These are phyloP conservation scores for Steinernema carpocapsae DNA, from an alignment of 2,888 invertebrate genomes.

Conservation along the genomic window DNA sequence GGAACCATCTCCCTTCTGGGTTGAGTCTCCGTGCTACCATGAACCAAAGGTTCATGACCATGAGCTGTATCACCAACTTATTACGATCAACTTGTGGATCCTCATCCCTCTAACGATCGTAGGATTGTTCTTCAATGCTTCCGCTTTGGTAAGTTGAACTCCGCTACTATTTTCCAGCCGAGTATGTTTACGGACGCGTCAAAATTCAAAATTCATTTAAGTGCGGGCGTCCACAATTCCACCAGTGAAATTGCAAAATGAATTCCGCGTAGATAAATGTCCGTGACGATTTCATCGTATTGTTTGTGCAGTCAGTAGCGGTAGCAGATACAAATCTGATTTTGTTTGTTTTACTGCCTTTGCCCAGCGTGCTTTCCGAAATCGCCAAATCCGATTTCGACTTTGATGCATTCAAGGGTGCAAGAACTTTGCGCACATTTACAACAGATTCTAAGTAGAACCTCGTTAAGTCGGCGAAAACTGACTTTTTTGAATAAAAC, in stretches of 20 bases:
- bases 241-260: too few species aligned
- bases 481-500: too few species aligned
- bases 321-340: slow-evolving; percentile 14
- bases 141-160: slow-evolving; percentile 61
- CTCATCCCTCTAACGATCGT: slow-evolving; percentile 62
- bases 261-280: background rate
- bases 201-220: too few species aligned
- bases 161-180: background rate
- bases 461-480: too few species aligned
- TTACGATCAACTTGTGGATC: slow-evolving; percentile 56
- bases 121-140: slow-evolving; percentile 64
- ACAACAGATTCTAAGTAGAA: background rate
- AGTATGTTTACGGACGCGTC: background rate
- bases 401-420: background rate
- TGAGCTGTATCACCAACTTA: slow-evolving; percentile 61
- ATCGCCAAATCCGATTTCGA: background rate
- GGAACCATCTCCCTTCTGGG: slow-evolving; percentile 18
- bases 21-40: slow-evolving; percentile 57
- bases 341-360: slow-evolving; percentile 20
- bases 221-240: too few species aligned
- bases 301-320: slow-evolving; percentile 28
- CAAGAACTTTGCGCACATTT: too few species aligned
- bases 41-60: slow-evolving; percentile 67
- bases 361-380: background rate
- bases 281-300: background rate